Conservation (phyloP, 2,113 vertebrate genomes). For the Bufo bufo region DNA sequence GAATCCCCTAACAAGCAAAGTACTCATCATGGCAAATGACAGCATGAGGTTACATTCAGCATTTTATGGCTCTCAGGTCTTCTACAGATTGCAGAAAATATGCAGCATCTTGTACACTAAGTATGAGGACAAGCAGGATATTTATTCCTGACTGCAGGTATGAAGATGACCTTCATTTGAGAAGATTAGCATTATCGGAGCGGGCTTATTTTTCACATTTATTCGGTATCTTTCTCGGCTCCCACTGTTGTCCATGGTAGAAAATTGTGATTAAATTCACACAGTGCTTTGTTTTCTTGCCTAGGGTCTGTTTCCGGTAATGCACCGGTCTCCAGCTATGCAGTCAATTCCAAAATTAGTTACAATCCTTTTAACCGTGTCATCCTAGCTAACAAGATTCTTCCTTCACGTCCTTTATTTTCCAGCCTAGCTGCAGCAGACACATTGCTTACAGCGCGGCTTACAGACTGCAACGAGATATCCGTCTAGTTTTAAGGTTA, state of each 20-base stretch:
- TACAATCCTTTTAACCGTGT: slow-evolving; percentile 56
- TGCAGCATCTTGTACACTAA: background rate
- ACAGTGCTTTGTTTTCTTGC: slow-evolving; percentile 37
- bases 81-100: background rate
- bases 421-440: slow-evolving; percentile 39
- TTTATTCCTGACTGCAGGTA: slow-evolving; percentile 9
- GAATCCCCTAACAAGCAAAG: no score
- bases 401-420: slow-evolving; percentile 55
- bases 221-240: slow-evolving; percentile 15
- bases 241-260: slow-evolving; percentile 45
- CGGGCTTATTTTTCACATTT: slow-evolving; percentile 26
- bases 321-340: slow-evolving; percentile 20
- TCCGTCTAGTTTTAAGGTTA: background rate
- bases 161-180: slow-evolving; percentile 53
- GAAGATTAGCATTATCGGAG: slow-evolving; percentile 43
- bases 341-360: slow-evolving; percentile 40
- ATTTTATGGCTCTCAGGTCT: no score
- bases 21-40: no score
- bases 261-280: slow-evolving; percentile 56
- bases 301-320: slow-evolving; percentile 33
- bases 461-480: slow-evolving; percentile 3
- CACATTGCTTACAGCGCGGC: slow-evolving; percentile 49
- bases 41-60: no score
- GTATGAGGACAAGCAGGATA: background rate
- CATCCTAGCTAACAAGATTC: slow-evolving; percentile 49